Conservation (phyloP, 2,888 invertebrate species). For the Oligia strigilis region DNA sequence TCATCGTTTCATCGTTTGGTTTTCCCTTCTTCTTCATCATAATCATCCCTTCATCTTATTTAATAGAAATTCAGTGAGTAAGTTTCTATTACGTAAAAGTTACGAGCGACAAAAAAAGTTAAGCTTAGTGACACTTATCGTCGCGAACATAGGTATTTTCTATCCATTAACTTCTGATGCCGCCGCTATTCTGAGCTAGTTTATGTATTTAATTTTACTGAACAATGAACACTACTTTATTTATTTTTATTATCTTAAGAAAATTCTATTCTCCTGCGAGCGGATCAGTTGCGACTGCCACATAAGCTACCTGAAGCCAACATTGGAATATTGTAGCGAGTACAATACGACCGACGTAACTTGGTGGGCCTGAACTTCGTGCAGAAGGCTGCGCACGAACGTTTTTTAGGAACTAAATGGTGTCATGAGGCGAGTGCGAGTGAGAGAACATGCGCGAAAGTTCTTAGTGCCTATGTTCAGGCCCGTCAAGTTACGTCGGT, state of each 20-base stretch:
- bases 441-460: too few relatives aligned
- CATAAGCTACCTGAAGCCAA: background rate
- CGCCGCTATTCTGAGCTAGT: background rate
- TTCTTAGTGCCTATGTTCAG: too few relatives aligned
- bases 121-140: slow-evolving; percentile 5
- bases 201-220: background rate
- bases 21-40: background rate
- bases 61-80: background rate
- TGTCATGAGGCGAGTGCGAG: too few relatives aligned
- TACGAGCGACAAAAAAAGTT: slow-evolving; percentile 5
- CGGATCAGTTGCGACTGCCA: background rate
- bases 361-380: too few relatives aligned
- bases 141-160: slow-evolving; percentile 15
- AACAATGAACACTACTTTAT: background rate
- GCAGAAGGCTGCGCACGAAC: too few relatives aligned
- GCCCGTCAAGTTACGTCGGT: too few relatives aligned
- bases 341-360: too few relatives aligned
- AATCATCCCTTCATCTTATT: background rate
- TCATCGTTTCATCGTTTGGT: background rate
- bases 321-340: too few relatives aligned
- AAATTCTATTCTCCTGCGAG: background rate
- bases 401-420: too few relatives aligned
- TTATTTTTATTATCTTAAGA: background rate
- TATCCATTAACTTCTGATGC: background rate
- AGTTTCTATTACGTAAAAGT: slow-evolving; percentile 9